phyloP scores from a whole-genome alignment of 2,888 invertebrate species.

The Chrysotoxum bicinctum region DNA sequence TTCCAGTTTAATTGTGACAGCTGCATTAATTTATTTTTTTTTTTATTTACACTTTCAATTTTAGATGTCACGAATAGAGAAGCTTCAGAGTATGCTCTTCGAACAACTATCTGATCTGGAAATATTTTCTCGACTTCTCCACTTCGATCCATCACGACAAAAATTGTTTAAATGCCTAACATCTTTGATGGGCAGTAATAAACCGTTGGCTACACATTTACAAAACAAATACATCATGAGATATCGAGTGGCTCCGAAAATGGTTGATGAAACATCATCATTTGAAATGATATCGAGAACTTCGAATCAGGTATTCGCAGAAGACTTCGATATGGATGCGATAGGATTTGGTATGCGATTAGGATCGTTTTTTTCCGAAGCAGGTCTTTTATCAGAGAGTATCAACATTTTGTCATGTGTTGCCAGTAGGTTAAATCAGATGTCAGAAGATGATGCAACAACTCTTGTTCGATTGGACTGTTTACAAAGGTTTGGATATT shows the following conservation, averaged over 20 bases:
- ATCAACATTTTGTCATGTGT: conserved; percentile 88
- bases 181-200: conserved; percentile 77
- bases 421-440: conserved; percentile 85
- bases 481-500: conserved; percentile 87
- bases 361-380: conserved; percentile 93
- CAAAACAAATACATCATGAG: conserved; percentile 76
- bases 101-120: conserved; percentile 79
- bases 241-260: conserved; percentile 73
- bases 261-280: conserved; percentile 47
- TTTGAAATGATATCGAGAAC: conserved; percentile 63
- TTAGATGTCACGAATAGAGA: conserved; percentile 78
- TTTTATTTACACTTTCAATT: conserved; percentile 28
- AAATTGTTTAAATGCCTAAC: conserved; percentile 79
- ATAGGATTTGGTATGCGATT: conserved; percentile 80
- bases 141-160: conserved; percentile 78
- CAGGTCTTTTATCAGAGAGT: conserved; percentile 92
- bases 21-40: background rate
- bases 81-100: conserved; percentile 78
- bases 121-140: conserved; percentile 78
- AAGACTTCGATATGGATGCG: conserved; percentile 74
- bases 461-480: conserved; percentile 90
- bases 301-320: conserved; percentile 61
- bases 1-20: conserved; percentile 52
- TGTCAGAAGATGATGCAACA: conserved; percentile 83
- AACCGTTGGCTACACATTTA: conserved; percentile 77